These are phyloP conservation scores for Caenorhabditis wallacei DNA, from an alignment of 2,888 invertebrate genomes.

Conservation along the genomic window DNA sequence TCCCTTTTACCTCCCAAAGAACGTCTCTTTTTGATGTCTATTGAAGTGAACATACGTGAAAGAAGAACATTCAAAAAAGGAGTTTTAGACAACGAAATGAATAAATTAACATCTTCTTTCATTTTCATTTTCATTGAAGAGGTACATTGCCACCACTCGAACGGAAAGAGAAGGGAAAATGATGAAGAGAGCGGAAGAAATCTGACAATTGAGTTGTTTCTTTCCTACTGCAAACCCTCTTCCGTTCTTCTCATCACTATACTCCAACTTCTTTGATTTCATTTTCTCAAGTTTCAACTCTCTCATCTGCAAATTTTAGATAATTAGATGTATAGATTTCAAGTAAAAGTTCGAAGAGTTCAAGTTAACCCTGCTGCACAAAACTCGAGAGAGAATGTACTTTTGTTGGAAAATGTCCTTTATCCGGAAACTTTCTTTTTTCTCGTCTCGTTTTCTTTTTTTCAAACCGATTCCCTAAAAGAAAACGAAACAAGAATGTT, in stretches of 20 bases:
- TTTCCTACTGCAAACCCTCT: constrained; percentile 25
- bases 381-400: background rate
- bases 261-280: constrained; percentile 32
- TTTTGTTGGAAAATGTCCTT: background rate
- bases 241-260: constrained; percentile 26
- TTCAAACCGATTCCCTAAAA: constrained; percentile 9
- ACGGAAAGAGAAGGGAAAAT: constrained; percentile 27
- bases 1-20: background rate
- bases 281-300: background rate
- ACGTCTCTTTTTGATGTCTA: background rate
- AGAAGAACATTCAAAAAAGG: background rate
- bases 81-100: constrained; percentile 7
- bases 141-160: constrained; percentile 49
- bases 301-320: background rate
- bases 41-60: background rate
- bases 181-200: constrained; percentile 19
- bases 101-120: constrained; percentile 43
- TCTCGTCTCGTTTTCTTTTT: constrained; percentile 4
- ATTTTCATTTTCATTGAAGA: constrained; percentile 36
- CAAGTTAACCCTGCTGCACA: background rate
- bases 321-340: too few species aligned
- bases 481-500: constrained; percentile 33
- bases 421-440: constrained; percentile 16
- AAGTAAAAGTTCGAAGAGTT: background rate
- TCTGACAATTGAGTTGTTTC: constrained; percentile 45